These are phyloP conservation scores for Perodicticus potto DNA, from an alignment of 2,797 vertebrate species.

Conservation along the genomic window DNA sequence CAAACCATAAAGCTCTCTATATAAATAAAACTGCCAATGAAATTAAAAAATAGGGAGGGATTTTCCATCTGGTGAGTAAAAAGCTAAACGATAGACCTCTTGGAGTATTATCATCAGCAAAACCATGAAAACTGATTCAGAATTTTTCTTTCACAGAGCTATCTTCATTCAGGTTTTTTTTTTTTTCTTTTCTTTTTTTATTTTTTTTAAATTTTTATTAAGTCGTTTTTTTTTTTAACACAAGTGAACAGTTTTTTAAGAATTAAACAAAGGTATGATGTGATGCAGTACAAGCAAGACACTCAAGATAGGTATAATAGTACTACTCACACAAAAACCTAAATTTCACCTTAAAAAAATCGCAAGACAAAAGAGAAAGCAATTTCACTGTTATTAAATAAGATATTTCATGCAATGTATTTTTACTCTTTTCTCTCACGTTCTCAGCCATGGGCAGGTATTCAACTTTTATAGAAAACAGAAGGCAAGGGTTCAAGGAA, in stretches of 20 bases:
- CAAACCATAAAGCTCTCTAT: neutral
- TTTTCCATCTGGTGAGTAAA: neutral
- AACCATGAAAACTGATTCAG: neutral
- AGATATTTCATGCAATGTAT: neutral
- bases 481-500: neutral
- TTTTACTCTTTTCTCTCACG: neutral
- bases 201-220: too few relatives aligned
- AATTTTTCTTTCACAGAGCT: neutral
- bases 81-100: neutral
- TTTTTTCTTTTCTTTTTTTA: too few relatives aligned
- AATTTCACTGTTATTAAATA: too few relatives aligned
- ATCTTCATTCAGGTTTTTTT: neutral
- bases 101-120: neutral
- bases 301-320: too few relatives aligned
- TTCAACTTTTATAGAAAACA: slow-evolving; percentile 18
- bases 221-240: too few relatives aligned
- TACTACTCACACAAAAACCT: too few relatives aligned
- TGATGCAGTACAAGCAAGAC: too few relatives aligned
- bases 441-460: neutral
- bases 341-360: too few relatives aligned
- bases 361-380: too few relatives aligned
- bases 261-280: too few relatives aligned
- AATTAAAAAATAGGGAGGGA: neutral
- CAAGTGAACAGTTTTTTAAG: too few relatives aligned
- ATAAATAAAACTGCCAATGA: neutral